These are phyloP conservation scores for Glaucomys volans DNA, from an alignment of 2,113 vertebrate species.

Conservation along the genomic window DNA sequence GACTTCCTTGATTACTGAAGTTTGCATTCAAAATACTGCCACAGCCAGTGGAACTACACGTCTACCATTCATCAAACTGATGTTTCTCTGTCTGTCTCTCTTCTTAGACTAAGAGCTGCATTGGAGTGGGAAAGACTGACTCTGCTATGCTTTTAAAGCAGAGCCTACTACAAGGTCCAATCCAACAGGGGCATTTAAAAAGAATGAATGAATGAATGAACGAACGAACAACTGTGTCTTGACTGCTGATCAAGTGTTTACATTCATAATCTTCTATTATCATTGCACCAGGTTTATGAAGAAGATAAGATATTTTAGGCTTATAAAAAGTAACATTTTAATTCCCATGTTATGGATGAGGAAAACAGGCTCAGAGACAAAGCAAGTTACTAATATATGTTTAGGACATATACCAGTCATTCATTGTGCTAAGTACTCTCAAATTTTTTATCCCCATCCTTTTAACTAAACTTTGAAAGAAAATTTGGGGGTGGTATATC, in stretches of 20 bases:
- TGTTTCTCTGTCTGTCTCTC: neutral
- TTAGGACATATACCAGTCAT: neutral
- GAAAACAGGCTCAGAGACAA: neutral
- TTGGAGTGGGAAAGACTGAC: neutral
- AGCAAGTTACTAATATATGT: neutral
- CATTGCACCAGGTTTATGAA: neutral
- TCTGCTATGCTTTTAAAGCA: neutral
- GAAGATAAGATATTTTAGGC: neutral
- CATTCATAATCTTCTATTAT: neutral
- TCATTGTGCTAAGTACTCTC: neutral
- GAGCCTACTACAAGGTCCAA: too few species aligned
- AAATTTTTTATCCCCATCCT: neutral
- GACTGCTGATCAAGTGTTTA: neutral
- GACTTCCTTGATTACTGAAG: neutral
- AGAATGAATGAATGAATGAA: neutral
- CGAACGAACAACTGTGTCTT: neutral
- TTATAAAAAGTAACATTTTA: slow-evolving; percentile 33
- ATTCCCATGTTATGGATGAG: neutral
- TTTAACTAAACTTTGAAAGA: neutral
- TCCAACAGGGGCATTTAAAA: neutral
- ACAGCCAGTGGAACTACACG: neutral
- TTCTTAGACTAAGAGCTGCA: neutral
- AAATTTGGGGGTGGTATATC: too few species aligned
- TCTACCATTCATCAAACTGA: neutral
- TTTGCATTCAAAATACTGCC: neutral